phyloP scores from a whole-genome alignment of 2,797 vertebrate genomes.

The Tapirus indicus region DNA sequence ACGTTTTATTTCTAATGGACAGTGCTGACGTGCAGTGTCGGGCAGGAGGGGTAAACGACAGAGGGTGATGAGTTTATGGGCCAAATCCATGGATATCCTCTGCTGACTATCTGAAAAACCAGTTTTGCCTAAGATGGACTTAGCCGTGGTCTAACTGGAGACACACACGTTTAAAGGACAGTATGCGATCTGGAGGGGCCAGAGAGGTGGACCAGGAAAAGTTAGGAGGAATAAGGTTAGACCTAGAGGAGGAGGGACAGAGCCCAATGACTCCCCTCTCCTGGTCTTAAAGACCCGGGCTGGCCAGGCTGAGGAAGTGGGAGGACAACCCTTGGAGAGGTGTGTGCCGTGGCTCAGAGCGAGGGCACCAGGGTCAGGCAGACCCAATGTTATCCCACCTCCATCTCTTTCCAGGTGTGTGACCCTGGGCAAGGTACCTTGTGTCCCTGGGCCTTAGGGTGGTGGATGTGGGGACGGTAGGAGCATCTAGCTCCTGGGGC shows the following conservation, averaged over 20 bases:
- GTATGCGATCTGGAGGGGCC: neutral
- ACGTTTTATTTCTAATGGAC: neutral
- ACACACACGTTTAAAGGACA: neutral
- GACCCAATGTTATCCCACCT: neutral
- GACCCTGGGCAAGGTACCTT: neutral
- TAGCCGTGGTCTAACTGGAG: neutral
- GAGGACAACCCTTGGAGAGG: neutral
- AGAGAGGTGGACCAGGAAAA: too few relatives aligned
- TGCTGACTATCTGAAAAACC: neutral
- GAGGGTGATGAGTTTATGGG: fast-evolving
- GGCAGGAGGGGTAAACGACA: neutral
- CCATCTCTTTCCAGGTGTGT: neutral
- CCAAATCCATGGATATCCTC: fast-evolving
- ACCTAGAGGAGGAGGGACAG: too few relatives aligned
- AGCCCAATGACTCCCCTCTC: fast-evolving
- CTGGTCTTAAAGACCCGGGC: neutral
- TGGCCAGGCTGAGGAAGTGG: fast-evolving
- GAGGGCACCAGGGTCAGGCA: fast-evolving
- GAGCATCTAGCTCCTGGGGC: fast-evolving
- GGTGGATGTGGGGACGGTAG: too few relatives aligned
- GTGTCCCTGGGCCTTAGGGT: neutral
- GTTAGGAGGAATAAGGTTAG: neutral
- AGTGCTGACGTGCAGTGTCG: neutral
- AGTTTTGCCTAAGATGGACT: neutral
- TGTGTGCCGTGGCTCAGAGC: fast-evolving